These are phyloP conservation scores for Elmis aenea DNA, from an alignment of 2,888 invertebrate genomes.

Conservation along the genomic window DNA sequence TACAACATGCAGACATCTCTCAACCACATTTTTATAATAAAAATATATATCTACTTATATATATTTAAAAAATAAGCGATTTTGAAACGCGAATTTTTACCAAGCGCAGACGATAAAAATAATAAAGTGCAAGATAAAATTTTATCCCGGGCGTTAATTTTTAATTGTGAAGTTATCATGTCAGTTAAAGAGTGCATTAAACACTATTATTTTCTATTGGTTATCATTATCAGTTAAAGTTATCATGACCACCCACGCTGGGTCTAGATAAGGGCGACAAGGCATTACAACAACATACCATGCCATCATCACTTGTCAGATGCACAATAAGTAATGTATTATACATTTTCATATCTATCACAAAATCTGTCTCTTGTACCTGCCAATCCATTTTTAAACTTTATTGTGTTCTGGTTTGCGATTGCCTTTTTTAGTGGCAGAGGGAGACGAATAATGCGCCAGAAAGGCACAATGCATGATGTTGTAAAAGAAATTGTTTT, in stretches of 20 bases:
- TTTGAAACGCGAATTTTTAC: too few relatives aligned
- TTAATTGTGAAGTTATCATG: too few relatives aligned
- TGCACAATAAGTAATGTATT: constrained; percentile 40
- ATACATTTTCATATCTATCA: constrained; percentile 37
- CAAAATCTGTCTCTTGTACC: constrained; percentile 34
- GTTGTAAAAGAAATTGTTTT: constrained; percentile 20
- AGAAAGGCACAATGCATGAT: constrained; percentile 12
- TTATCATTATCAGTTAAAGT: too few relatives aligned
- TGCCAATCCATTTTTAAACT: constrained; percentile 27
- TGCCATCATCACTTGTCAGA: constrained; percentile 41
- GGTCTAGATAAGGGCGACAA: constrained; percentile 25
- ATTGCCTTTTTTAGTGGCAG: background rate
- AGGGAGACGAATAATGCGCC: constrained; percentile 4
- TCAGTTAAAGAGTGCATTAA: too few relatives aligned
- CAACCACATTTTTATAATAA: too few relatives aligned
- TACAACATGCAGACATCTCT: too few relatives aligned
- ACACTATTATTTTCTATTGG: too few relatives aligned
- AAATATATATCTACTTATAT: too few relatives aligned
- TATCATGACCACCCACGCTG: constrained; percentile 29
- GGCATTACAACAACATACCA: constrained; percentile 32
- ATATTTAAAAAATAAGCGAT: too few relatives aligned
- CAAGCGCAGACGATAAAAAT: too few relatives aligned
- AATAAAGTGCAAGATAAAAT: too few relatives aligned
- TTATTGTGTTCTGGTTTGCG: constrained; percentile 6
- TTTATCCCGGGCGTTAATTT: too few relatives aligned